phyloP scores from a whole-genome alignment of 2,888 invertebrate genomes.

The Coenonympha arcania region DNA sequence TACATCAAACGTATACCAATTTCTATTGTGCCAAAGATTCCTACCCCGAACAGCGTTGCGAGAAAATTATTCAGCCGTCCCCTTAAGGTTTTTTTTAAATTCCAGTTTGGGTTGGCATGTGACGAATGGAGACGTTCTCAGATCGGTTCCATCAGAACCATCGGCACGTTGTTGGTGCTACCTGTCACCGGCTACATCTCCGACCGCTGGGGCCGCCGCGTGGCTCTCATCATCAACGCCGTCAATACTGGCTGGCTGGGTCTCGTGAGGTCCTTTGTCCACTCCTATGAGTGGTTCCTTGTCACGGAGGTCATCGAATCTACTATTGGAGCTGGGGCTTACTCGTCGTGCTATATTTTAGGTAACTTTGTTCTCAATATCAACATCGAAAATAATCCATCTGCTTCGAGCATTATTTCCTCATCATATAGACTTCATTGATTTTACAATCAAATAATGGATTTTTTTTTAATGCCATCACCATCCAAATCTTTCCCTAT shows the following conservation, averaged over 20 bases:
- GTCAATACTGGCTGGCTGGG: slow-evolving; percentile 78
- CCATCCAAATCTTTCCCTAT: no score
- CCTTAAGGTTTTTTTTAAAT: not conserved
- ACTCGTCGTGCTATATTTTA: slow-evolving; percentile 81
- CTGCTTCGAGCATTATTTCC: no score
- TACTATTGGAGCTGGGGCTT: slow-evolving; percentile 79
- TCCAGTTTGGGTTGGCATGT: slow-evolving; percentile 77
- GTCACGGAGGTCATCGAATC: slow-evolving; percentile 82
- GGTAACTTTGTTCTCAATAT: slow-evolving; percentile 59
- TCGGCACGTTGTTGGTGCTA: slow-evolving; percentile 81
- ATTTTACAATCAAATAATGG: no score
- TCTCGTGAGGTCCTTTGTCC: slow-evolving; percentile 78
- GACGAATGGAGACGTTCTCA: slow-evolving; percentile 81
- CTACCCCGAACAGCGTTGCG: no score
- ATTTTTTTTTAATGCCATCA: no score
- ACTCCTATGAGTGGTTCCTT: slow-evolving; percentile 80
- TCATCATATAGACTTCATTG: no score
- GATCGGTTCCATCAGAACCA: slow-evolving; percentile 81
- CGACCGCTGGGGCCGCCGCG: slow-evolving; percentile 81
- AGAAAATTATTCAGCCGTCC: no score
- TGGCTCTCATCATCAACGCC: slow-evolving; percentile 75
- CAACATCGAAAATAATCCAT: no score
- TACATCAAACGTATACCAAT: no score
- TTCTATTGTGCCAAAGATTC: no score
- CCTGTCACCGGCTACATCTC: slow-evolving; percentile 82